These are phyloP conservation scores for Peromyscus melanophrys DNA, from an alignment of 2,797 vertebrate species.

Conservation along the genomic window DNA sequence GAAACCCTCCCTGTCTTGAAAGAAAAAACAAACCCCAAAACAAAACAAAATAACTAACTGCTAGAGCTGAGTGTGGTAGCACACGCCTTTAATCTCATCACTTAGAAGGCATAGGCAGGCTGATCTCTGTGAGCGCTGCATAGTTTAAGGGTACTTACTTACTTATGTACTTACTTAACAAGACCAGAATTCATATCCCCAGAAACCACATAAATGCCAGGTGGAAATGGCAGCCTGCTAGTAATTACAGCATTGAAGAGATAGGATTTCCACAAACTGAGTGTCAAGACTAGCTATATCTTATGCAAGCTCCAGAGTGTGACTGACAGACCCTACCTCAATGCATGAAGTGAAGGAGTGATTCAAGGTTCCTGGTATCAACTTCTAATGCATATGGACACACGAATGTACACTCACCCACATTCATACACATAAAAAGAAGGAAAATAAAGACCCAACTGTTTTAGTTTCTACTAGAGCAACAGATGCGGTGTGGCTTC, in stretches of 20 bases:
- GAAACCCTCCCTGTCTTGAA: not conserved
- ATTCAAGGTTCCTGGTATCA: not conserved
- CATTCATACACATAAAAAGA: not conserved
- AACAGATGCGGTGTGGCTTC: not conserved
- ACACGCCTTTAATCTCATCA: not conserved
- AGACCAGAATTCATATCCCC: not conserved
- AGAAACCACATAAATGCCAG: not conserved
- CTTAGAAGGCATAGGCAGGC: not conserved
- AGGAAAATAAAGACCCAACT: not conserved
- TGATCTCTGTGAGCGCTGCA: not conserved
- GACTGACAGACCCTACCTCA: not conserved
- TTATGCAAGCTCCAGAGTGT: not conserved
- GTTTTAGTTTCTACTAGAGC: constrained; percentile 21
- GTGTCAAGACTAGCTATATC: not conserved
- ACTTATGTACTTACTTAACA: not conserved
- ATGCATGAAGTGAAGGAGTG: not conserved
- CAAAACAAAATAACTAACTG: not conserved
- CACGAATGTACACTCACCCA: not conserved
- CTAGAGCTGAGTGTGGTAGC: not conserved
- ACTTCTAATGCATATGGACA: not conserved
- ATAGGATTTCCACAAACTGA: not conserved
- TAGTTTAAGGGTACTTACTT: not conserved
- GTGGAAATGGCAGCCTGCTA: not conserved
- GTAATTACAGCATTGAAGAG: not conserved
- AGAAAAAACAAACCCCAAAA: not conserved